phyloP scores from a whole-genome alignment of 30 jellyfish, hydroid and myxozoan species.

The Hydra vulgaris region DNA sequence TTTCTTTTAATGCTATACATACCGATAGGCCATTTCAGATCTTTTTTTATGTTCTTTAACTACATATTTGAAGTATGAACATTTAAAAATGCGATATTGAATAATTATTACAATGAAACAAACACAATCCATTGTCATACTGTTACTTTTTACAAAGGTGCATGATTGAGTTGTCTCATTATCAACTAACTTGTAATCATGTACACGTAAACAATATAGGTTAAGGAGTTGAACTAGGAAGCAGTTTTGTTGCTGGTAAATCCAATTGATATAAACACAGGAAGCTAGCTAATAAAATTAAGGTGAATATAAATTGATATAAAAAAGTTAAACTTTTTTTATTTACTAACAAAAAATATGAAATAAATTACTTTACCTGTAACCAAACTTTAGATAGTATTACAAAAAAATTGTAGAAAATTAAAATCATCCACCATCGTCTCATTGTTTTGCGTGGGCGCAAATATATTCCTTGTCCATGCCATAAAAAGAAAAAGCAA shows the following conservation, averaged over 20 bases:
- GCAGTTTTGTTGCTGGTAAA: conserved; percentile 41
- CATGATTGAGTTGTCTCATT: conserved; percentile 22
- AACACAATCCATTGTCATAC: conserved; percentile 69
- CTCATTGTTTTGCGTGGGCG: conserved; percentile 77
- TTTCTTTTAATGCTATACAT: too few relatives aligned
- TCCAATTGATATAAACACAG: conserved; percentile 52
- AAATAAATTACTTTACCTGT: conserved; percentile 40
- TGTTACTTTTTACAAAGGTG: conserved; percentile 37
- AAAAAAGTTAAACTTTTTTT: too few relatives aligned
- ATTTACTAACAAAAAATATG: background rate
- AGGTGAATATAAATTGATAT: too few relatives aligned
- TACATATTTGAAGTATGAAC: conserved; percentile 66
- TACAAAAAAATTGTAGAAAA: conserved; percentile 69
- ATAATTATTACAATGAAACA: conserved; percentile 76
- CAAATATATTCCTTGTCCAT: conserved; percentile 79
- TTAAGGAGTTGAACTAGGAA: conserved; percentile 64
- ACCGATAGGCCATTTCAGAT: conserved; percentile 86
- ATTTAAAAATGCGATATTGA: conserved; percentile 72
- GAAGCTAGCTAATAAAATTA: conserved; percentile 52
- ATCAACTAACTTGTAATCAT: conserved; percentile 13
- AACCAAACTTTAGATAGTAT: conserved; percentile 75
- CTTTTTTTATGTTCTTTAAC: conserved; percentile 73
- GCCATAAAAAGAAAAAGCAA: conserved; percentile 94
- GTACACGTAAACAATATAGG: conserved; percentile 56
- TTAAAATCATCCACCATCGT: conserved; percentile 80